These are phyloP conservation scores for Daboia siamensis DNA, from an alignment of 2,113 vertebrate species.

Conservation along the genomic window DNA sequence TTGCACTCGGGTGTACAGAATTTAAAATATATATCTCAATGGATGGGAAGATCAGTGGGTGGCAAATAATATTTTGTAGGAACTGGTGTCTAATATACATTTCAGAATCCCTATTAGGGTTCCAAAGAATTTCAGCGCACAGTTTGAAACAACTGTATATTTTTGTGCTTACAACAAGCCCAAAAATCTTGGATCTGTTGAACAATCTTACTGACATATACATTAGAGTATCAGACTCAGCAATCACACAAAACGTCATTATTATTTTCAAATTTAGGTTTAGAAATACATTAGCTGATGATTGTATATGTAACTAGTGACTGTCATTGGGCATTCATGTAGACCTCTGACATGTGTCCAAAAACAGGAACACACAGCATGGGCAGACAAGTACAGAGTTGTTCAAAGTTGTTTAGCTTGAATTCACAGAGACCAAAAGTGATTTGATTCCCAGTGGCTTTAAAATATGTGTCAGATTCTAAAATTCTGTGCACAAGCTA, in stretches of 20 bases:
- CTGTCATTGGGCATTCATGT: neutral
- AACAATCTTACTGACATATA: neutral
- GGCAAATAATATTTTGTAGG: neutral
- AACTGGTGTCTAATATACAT: neutral
- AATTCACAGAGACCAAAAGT: constrained; percentile 30
- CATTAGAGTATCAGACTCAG: neutral
- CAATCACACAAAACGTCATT: constrained; percentile 11
- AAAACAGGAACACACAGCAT: neutral
- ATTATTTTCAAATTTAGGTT: neutral
- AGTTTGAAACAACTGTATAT: neutral
- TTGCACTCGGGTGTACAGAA: neutral
- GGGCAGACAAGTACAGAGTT: neutral
- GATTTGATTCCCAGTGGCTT: constrained; percentile 48
- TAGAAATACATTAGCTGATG: neutral
- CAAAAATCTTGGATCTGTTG: neutral
- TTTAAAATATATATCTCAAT: neutral
- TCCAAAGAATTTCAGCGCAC: neutral
- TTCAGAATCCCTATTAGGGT: neutral
- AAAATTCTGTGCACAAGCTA: constrained; percentile 35
- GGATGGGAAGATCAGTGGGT: neutral
- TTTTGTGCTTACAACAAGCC: neutral
- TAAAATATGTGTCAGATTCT: constrained; percentile 36
- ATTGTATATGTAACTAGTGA: neutral
- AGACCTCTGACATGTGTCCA: neutral
- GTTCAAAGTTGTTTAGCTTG: neutral